Base-by-base conservation (phyloP, 2,888 invertebrate genomes). In the Craniophora ligustri region DNA sequence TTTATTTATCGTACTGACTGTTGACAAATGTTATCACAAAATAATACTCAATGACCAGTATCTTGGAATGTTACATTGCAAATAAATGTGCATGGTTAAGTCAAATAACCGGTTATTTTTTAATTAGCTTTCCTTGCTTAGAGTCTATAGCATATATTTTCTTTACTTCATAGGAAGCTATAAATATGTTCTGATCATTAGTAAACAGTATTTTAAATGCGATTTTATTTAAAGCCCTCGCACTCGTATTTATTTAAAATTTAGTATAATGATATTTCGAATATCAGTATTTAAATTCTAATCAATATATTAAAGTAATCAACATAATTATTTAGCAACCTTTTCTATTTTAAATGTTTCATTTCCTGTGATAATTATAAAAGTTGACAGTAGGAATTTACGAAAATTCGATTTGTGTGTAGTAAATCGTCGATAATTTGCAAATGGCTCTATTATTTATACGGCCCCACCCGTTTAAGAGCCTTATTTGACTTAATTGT, bases 321-420 rank as follows among this genome's bases (percentile, higher is more conserved):
- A 51, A 6, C 38, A 57, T 49, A 67, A 39, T 41, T 19, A 26
- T 26, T 26, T 34, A 40, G 31, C 34, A 23, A 44, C 50, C 23
- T 44, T 47, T 40, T 39, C 14, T 41, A 10, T 26, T 34, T 28
- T 34, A 28, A 35, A 49, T 26, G 26, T 46, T 47, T 47, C 15
- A 39, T 62, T 62, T 67, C 44, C 53, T 54, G 56, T 42, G 30
- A n/a, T 72, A 39, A 72, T 57, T 57, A 53, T n/a, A 66, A 53
- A 60, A 51, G 18, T 46, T 44, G 45, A 28, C 38, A 47, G 38
- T 30, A n/a, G n/a, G 18, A 13, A 35, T 47, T 54, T 60, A 45
- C 10, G 15, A 45, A 57, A 67, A 61, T 54, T 41, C 14, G 18
- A 57, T 68, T 56, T 65, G 65, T 67, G 67, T 55, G 8, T 50